Conservation (phyloP, 1,140 invertebrate species). For the Aphelenchoides besseyi region DNA sequence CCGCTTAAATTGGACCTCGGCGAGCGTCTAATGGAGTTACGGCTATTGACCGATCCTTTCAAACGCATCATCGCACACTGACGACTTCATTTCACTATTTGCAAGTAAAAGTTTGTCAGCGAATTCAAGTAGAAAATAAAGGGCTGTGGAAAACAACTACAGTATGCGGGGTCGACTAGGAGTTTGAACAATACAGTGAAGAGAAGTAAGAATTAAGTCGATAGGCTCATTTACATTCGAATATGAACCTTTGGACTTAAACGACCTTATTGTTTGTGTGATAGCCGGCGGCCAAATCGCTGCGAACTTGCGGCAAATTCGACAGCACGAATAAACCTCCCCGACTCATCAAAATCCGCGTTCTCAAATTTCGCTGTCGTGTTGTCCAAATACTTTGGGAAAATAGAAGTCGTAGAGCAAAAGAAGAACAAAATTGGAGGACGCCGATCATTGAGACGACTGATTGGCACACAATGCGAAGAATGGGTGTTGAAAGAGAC, state of each 20-base stretch:
- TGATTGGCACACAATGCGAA: background rate
- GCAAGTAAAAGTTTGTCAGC: too few relatives aligned
- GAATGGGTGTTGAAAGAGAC: background rate
- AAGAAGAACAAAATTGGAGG: background rate
- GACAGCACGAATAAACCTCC: background rate
- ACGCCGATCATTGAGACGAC: background rate
- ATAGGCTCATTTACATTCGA: too few relatives aligned
- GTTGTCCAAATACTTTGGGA: background rate
- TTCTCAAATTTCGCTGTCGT: constrained; percentile 1
- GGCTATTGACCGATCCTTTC: background rate
- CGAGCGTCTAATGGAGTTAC: background rate
- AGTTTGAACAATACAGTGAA: too few relatives aligned
- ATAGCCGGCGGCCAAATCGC: background rate
- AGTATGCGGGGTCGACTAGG: background rate
- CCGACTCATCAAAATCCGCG: background rate
- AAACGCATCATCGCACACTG: too few relatives aligned
- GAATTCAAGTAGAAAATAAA: too few relatives aligned
- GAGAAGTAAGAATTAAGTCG: too few relatives aligned
- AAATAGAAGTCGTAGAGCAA: background rate
- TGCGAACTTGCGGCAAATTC: background rate
- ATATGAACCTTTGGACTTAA: background rate
- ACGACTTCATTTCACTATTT: too few relatives aligned
- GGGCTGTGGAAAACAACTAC: background rate
- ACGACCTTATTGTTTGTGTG: too few relatives aligned
- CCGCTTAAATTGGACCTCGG: background rate